These are phyloP conservation scores for Agrotis ipsilon DNA, from an alignment of 2,888 invertebrate species.

Conservation along the genomic window DNA sequence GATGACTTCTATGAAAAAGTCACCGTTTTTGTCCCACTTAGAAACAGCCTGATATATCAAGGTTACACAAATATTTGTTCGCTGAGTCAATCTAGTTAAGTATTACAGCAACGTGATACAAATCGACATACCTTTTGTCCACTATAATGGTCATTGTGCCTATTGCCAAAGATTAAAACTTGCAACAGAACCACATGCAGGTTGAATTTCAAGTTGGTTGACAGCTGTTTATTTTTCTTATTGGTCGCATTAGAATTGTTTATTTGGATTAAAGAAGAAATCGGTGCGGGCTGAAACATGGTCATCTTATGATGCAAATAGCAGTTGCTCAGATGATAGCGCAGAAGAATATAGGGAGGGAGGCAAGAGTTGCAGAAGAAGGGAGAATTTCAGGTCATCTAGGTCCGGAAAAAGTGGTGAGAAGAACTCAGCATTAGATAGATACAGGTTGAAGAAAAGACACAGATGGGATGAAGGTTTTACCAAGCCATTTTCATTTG, in stretches of 20 bases:
- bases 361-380: too few relatives aligned
- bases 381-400: too few relatives aligned
- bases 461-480: neutral
- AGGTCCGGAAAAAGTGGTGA: neutral
- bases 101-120: slow-evolving; percentile 79
- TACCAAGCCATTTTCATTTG: neutral
- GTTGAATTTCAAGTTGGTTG: slow-evolving; percentile 62
- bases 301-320: neutral
- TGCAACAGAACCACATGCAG: slow-evolving; percentile 59
- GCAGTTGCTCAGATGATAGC: neutral
- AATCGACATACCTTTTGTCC: slow-evolving; percentile 73
- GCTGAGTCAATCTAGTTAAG: slow-evolving; percentile 78
- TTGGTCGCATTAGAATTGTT: slow-evolving; percentile 6
- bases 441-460: neutral
- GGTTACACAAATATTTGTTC: slow-evolving; percentile 74
- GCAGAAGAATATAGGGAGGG: neutral
- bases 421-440: neutral
- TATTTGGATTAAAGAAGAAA: neutral
- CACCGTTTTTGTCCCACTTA: slow-evolving; percentile 18
- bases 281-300: neutral
- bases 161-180: slow-evolving; percentile 72
- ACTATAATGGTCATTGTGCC: slow-evolving; percentile 69
- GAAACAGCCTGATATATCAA: slow-evolving; percentile 64
- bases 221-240: slow-evolving; percentile 45
- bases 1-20: neutral